These are phyloP conservation scores for Lates japonicus DNA, from an alignment of 2,797 vertebrate species.

Conservation along the genomic window DNA sequence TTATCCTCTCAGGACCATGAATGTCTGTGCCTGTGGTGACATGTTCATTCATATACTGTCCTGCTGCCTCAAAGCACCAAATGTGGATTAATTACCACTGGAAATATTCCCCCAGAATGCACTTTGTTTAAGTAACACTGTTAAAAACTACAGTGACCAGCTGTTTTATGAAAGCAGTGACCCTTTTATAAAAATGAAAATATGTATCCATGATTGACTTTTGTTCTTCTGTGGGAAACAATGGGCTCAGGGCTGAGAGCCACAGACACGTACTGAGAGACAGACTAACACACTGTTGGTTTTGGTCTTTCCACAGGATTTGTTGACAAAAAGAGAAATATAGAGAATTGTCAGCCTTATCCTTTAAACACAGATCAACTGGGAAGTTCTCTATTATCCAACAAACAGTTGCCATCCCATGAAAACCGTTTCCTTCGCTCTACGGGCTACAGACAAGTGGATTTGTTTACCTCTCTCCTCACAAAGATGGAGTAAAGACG, in stretches of 20 bases:
- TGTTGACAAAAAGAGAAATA: slow-evolving; percentile 3
- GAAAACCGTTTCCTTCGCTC: background rate
- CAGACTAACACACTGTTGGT: background rate
- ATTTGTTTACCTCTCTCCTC: slow-evolving; percentile 52
- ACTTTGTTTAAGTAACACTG: too few relatives aligned
- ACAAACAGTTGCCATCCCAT: slow-evolving; percentile 12
- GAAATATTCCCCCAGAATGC: too few relatives aligned
- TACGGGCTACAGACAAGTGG: slow-evolving; percentile 14
- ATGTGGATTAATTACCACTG: too few relatives aligned
- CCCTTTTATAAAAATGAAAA: too few relatives aligned
- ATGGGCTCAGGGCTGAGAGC: background rate
- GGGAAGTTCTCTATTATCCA: slow-evolving; percentile 7
- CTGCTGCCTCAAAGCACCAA: too few relatives aligned
- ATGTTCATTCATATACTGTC: too few relatives aligned
- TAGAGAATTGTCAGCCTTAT: background rate
- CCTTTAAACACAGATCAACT: background rate
- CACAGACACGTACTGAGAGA: background rate
- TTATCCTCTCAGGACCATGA: background rate
- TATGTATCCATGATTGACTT: too few relatives aligned
- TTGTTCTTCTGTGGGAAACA: background rate
- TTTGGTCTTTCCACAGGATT: background rate
- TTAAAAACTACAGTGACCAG: too few relatives aligned
- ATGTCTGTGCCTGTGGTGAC: background rate
- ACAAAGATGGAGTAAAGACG: slow-evolving; percentile 46
- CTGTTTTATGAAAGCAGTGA: too few relatives aligned